Conservation (phyloP, 2,888 invertebrate species). For the Papilio gigon region DNA sequence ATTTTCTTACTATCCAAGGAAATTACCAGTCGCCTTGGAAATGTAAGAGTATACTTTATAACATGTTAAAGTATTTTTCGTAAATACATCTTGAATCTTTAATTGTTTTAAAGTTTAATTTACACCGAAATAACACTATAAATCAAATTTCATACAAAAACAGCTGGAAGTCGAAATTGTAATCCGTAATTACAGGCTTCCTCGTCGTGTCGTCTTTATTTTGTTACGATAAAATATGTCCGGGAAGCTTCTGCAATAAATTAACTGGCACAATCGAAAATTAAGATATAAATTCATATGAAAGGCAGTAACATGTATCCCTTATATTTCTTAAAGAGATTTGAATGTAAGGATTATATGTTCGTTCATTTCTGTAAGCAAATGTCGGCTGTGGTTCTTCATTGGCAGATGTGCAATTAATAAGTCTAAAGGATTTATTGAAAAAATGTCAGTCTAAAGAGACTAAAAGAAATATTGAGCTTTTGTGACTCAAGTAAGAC, state of each 20-base stretch:
- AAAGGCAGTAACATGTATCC: conserved; percentile 25
- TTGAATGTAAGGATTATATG: not conserved
- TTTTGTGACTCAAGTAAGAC: conserved; percentile 40
- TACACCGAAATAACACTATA: conserved; percentile 60
- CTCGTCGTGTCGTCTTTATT: conserved; percentile 69
- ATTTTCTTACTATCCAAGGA: not conserved
- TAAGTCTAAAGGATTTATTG: not conserved
- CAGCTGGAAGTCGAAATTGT: conserved; percentile 66
- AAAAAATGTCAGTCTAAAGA: too few relatives aligned
- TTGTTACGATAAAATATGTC: conserved; percentile 68
- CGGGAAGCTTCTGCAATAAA: conserved; percentile 58
- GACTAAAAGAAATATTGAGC: too few relatives aligned
- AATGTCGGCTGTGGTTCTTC: not conserved
- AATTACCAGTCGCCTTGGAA: not conserved
- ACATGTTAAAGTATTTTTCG: not conserved
- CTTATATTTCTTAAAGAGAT: not conserved
- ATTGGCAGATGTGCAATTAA: not conserved
- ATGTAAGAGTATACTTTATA: not conserved
- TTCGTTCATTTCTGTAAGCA: not conserved
- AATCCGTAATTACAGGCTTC: conserved; percentile 76
- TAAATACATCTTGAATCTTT: conserved; percentile 5
- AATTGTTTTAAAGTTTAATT: not conserved
- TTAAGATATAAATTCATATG: conserved; percentile 62
- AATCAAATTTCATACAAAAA: conserved; percentile 70
- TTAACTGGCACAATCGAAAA: conserved; percentile 66